Percentiles rank a stretch among this genome's conserved stretches.
Conservation (phyloP, 2,888 invertebrate species). For the Globia sparganii region DNA sequence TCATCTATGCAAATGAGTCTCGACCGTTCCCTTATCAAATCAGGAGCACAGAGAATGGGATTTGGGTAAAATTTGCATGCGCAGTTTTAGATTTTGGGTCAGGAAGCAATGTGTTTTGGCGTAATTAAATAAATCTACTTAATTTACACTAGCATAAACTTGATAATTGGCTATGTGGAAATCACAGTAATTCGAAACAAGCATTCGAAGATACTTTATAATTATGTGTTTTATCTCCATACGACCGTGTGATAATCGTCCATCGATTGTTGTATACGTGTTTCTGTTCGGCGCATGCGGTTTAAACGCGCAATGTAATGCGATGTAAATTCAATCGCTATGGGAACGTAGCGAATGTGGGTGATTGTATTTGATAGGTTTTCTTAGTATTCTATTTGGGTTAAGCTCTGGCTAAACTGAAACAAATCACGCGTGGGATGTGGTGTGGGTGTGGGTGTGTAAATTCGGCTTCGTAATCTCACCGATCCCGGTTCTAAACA, state of each 20-base stretch:
- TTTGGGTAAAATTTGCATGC: constrained; percentile 27
- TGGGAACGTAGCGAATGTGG: neutral
- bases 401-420: neutral
- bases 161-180: neutral
- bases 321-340: neutral
- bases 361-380: neutral
- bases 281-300: neutral
- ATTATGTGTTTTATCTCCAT: neutral
- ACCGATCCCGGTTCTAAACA: too few species aligned
- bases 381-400: neutral
- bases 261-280: neutral
- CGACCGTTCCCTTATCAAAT: constrained; percentile 27
- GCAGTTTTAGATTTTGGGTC: neutral
- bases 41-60: neutral
- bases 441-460: too few species aligned
- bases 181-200: neutral
- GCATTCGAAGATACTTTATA: neutral
- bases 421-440: neutral
- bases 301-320: neutral
- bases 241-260: neutral
- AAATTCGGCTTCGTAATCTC: too few species aligned
- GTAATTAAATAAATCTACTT: neutral
- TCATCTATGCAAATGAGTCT: constrained; percentile 64
- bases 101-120: constrained; percentile 7
- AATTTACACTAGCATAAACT: neutral